Percentiles rank a stretch among this genome's conserved stretches.
Evolutionary conservation across 2,797 vertebrate species (phyloP).

Genomic region (Pempheris klunzingeri): DNA sequence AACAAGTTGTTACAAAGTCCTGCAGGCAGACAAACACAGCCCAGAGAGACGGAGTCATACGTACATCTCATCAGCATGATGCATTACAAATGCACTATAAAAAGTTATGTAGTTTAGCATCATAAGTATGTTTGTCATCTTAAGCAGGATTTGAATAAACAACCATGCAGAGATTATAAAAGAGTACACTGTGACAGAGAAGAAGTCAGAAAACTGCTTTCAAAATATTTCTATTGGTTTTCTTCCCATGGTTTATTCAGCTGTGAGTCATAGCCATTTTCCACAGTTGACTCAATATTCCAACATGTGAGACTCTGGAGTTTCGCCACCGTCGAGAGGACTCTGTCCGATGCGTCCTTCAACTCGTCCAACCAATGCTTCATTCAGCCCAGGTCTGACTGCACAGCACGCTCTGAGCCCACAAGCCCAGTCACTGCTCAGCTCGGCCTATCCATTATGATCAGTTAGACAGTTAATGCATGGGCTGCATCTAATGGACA

Average conservation of each 20-base stretch:
- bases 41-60: neutral
- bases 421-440: neutral
- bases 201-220: conserved; percentile 8
- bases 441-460: neutral
- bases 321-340: conserved; percentile 41
- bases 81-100: neutral
- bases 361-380: conserved; percentile 32
- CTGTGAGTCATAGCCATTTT: conserved; percentile 47
- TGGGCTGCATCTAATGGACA: neutral
- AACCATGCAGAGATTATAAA: neutral
- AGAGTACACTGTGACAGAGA: neutral
- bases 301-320: conserved; percentile 50
- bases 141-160: neutral
- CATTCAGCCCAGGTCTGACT: conserved; percentile 11
- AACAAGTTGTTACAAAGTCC: conserved; percentile 47
- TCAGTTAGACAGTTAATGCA: neutral
- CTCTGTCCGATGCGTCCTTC: conserved; percentile 8
- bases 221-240: conserved; percentile 14
- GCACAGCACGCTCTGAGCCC: conserved; percentile 12
- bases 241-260: conserved; percentile 23
- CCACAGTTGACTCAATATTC: conserved; percentile 56
- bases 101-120: neutral
- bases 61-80: neutral
- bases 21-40: conserved; percentile 23
- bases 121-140: neutral